These are phyloP conservation scores for Sepioteuthis lessoniana DNA, from an alignment of 2,888 invertebrate genomes.

Conservation along the genomic window DNA sequence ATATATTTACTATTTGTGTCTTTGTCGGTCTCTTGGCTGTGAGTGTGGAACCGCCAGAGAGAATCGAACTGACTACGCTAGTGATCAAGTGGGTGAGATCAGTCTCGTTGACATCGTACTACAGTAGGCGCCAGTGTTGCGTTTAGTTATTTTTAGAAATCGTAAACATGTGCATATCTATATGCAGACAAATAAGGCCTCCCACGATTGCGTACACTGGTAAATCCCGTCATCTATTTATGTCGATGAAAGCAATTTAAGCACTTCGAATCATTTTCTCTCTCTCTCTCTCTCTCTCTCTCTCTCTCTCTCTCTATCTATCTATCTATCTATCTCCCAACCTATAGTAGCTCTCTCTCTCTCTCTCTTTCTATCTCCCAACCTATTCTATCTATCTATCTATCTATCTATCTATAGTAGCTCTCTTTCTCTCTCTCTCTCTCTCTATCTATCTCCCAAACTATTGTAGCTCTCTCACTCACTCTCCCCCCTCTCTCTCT, in stretches of 20 bases:
- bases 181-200: background rate
- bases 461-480: too few relatives aligned
- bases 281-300: too few relatives aligned
- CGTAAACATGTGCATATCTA: background rate
- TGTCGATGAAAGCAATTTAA: background rate
- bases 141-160: background rate
- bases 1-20: too few relatives aligned
- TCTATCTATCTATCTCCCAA: background rate
- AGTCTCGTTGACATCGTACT: background rate
- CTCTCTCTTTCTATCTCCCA: too few relatives aligned
- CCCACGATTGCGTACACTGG: background rate
- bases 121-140: background rate
- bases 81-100: background rate
- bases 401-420: too few relatives aligned
- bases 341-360: too few relatives aligned
- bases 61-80: too few relatives aligned
- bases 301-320: too few relatives aligned
- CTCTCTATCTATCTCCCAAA: background rate
- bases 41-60: too few relatives aligned
- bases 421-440: background rate
- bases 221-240: background rate
- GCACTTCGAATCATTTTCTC: too few relatives aligned
- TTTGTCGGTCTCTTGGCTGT: too few relatives aligned
- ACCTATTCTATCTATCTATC: background rate
- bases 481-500: background rate